phyloP scores from a whole-genome alignment of 1,140 invertebrate species.

The Thalassaphorura encarpata region DNA sequence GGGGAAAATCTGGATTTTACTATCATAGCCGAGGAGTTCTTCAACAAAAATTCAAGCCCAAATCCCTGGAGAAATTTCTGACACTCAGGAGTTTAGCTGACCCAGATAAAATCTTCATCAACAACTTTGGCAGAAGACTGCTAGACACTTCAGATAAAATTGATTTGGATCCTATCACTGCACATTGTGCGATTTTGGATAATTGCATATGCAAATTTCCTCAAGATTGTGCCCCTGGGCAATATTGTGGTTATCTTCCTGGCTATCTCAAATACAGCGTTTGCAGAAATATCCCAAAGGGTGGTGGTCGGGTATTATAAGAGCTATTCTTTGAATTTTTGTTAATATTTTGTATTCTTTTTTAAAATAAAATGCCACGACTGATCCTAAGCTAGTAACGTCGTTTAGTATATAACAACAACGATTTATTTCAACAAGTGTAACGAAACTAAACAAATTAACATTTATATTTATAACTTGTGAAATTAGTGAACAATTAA shows the following conservation, averaged over 20 bases:
- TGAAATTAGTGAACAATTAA: too few relatives aligned
- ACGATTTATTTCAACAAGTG: too few relatives aligned
- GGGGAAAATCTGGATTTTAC: constrained; percentile 10
- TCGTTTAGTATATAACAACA: too few relatives aligned
- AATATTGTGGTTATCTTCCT: neutral
- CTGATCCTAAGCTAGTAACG: too few relatives aligned
- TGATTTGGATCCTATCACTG: neutral
- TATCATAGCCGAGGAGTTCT: neutral
- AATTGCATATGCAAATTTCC: constrained; percentile 2
- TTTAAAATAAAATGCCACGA: too few relatives aligned
- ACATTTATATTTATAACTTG: too few relatives aligned
- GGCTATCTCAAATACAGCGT: too few relatives aligned
- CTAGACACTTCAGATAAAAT: neutral
- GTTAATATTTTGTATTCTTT: too few relatives aligned
- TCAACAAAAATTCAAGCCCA: neutral
- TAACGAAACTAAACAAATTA: too few relatives aligned
- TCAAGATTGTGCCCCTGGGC: neutral
- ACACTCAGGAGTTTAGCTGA: constrained; percentile 4
- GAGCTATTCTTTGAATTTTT: too few relatives aligned
- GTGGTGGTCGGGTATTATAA: too few relatives aligned
- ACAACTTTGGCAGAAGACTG: constrained; percentile 14
- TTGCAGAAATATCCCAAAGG: too few relatives aligned
- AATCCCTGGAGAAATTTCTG: neutral
- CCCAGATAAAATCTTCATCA: constrained; percentile 18
- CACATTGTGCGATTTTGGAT: constrained; percentile 16